Percentiles rank a stretch among this genome's conserved stretches.
These are phyloP conservation scores for Galerucella calmariensis DNA, from an alignment of 2,888 invertebrate genomes.

Conservation along the genomic window DNA sequence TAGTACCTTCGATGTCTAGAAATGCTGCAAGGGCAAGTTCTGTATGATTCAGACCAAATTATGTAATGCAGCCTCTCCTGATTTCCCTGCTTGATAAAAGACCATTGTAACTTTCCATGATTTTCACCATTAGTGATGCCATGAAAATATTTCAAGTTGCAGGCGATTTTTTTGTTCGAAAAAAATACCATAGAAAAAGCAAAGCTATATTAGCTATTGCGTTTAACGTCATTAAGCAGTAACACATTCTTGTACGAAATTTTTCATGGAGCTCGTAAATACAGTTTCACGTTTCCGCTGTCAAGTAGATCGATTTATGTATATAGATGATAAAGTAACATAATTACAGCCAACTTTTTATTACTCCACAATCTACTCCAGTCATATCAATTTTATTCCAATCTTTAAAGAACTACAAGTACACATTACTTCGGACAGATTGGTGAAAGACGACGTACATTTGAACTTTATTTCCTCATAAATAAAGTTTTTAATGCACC, in stretches of 20 bases:
- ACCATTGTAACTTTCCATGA: no score
- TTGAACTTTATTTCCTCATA: constrained; percentile 52
- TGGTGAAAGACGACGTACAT: constrained; percentile 48
- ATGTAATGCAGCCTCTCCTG: no score
- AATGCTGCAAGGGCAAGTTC: no score
- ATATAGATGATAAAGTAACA: not conserved
- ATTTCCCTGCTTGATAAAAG: no score
- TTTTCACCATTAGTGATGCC: no score
- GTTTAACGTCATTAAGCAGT: no score
- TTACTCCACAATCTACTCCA: constrained; percentile 15
- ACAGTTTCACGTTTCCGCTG: not conserved
- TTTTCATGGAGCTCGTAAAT: not conserved
- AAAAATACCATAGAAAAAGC: no score
- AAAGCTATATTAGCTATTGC: no score
- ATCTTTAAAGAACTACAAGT: constrained; percentile 17
- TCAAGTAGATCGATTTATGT: not conserved
- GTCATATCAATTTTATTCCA: constrained; percentile 27
- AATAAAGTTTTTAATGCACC: constrained; percentile 53
- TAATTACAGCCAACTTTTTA: constrained; percentile 12
- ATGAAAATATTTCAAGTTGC: no score
- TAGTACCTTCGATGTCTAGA: no score
- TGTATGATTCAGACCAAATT: no score
- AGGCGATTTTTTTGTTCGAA: no score
- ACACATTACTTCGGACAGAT: constrained; percentile 36
- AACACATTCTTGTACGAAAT: not conserved